Evolutionary conservation across 1,140 invertebrate genomes (phyloP), one percentile per base, ranked within the genome.

Genomic region (Kradibia gibbosae): DNA sequence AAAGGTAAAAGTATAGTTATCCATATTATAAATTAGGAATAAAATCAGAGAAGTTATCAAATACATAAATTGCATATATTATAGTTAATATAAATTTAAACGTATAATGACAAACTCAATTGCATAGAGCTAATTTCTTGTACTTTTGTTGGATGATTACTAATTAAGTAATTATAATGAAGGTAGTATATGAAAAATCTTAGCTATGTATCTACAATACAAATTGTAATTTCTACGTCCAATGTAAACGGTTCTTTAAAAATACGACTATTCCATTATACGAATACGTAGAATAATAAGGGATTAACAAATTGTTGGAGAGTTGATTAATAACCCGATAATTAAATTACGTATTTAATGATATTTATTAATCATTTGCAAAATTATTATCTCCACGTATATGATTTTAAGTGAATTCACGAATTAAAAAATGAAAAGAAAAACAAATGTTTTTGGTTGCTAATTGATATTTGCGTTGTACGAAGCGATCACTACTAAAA

Each of bases 341-440:
- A 77, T 34, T 48, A 36, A 55, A 78, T 78, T 36, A 22, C 3
- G 31, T 8, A 53, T 36, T 72, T 55, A 79, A n/a, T 45, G n/a
- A 39, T 31, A 78, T 78, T 70, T 71, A 71, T 71, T 28, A 45
- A 15, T 71, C 31, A n/a, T n/a, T n/a, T n/a, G n/a, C n/a, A n/a
- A n/a, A n/a, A n/a, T n/a, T n/a, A n/a, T n/a, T n/a, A n/a, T n/a
- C n/a, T n/a, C n/a, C n/a, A n/a, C n/a, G n/a, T n/a, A n/a, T n/a
- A n/a, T n/a, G n/a, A 15, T 53, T 67, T 67, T 5, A 20, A 25
- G 75, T 28, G 36, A 28, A 39, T 7, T 22, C 13, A 10, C 36
- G 50, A 55, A 79, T 79, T 42, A 42, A 57, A 71, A 55, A 39
- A 7, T 17, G 20, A 57, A n/a, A n/a, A n/a, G n/a, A n/a, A n/a